These are phyloP conservation scores for Mobula birostris DNA, from an alignment of 2,113 vertebrate genomes.

Conservation along the genomic window DNA sequence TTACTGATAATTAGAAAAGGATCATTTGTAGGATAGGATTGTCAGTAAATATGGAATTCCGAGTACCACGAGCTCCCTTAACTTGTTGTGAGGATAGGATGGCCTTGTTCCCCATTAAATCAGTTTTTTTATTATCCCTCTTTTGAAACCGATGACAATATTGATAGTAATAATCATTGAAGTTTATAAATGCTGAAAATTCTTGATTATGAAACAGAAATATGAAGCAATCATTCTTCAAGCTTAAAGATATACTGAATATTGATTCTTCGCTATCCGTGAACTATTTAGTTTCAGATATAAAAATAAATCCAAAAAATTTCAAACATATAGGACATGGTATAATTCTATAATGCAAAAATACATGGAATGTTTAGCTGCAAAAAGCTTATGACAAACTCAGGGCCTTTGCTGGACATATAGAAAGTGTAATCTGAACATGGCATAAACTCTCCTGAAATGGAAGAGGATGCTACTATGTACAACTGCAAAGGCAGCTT, in stretches of 20 bases:
- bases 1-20: conserved; percentile 21
- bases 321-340: neutral
- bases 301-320: neutral
- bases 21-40: neutral
- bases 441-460: neutral
- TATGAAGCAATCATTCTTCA: neutral
- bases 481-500: neutral
- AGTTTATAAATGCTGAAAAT: neutral
- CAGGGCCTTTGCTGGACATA: neutral
- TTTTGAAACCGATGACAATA: neutral
- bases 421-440: neutral
- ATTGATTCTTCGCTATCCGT: neutral
- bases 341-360: neutral
- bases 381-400: neutral
- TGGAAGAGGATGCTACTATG: neutral
- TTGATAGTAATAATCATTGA: neutral
- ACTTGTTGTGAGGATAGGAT: neutral
- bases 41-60: neutral
- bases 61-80: neutral
- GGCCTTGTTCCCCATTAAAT: neutral
- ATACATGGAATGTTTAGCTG: neutral
- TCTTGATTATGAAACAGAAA: neutral
- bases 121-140: neutral
- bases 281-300: neutral
- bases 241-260: neutral